Percentiles rank a stretch among this genome's conserved stretches.
Conservation (phyloP, 2,113 vertebrate genomes). For the Vanacampus margaritifer region DNA sequence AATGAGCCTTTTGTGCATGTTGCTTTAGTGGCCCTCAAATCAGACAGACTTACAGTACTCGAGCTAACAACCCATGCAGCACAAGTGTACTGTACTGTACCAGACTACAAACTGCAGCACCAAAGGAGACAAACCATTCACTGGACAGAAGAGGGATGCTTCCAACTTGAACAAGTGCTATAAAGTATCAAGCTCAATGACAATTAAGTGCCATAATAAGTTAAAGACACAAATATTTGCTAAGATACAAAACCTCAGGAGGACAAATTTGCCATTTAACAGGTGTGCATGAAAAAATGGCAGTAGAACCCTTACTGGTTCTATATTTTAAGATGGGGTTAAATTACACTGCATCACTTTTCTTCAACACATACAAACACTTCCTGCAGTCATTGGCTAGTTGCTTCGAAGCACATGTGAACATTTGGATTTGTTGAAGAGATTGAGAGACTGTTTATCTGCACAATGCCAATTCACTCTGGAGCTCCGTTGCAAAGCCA, state of each 20-base stretch:
- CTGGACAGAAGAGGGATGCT: conserved; percentile 13
- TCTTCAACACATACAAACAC: not conserved
- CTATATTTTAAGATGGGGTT: conserved; percentile 27
- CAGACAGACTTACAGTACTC: conserved; percentile 11
- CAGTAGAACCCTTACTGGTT: not conserved
- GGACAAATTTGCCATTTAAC: conserved; percentile 37
- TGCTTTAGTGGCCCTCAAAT: conserved; percentile 24
- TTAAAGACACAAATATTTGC: conserved; percentile 40
- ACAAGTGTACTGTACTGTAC: not conserved
- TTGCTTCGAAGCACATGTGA: conserved; percentile 27
- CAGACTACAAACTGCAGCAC: conserved; percentile 16
- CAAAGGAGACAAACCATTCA: conserved; percentile 26
- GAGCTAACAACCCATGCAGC: not conserved
- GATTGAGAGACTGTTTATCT: not conserved
- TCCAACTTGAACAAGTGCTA: conserved; percentile 28
- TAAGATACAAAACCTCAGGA: conserved; percentile 37
- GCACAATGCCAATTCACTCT: not conserved
- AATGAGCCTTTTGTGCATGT: conserved; percentile 17
- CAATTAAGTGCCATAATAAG: conserved; percentile 34
- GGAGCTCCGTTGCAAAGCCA: not conserved
- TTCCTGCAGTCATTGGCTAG: conserved; percentile 53
- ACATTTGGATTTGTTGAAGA: not conserved
- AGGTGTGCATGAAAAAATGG: conserved; percentile 33
- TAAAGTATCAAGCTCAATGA: conserved; percentile 41
- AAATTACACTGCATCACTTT: conserved; percentile 45